A percentile compares a stretch with the other conserved stretches of the same genome.
These are phyloP conservation scores for Theristicus caerulescens DNA, from an alignment of 2,113 vertebrate genomes.

Conservation along the genomic window DNA sequence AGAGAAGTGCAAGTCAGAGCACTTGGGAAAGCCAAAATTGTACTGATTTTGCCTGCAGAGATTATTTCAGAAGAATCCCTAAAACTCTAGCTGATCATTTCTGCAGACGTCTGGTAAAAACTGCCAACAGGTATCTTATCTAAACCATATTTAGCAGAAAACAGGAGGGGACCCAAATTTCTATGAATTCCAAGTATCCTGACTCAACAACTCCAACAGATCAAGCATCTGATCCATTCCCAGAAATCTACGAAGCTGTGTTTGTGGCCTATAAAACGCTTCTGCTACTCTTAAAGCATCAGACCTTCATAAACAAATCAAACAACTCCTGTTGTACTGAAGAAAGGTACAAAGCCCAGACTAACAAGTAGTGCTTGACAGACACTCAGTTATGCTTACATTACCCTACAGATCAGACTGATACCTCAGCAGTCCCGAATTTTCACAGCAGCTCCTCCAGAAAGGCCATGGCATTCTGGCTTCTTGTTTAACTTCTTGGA, in stretches of 20 bases:
- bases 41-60: not conserved
- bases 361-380: not conserved
- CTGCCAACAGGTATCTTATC: not conserved
- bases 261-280: not conserved
- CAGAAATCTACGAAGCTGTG: not conserved
- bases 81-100: not conserved
- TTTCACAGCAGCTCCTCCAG: not conserved
- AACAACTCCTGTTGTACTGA: not conserved
- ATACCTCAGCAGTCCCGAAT: not conserved
- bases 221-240: not conserved
- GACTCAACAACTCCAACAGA: not conserved
- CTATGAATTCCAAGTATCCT: not conserved
- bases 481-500: not conserved
- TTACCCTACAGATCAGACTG: not conserved
- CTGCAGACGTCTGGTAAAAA: not conserved
- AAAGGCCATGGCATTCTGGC: not conserved
- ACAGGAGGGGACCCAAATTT: not conserved
- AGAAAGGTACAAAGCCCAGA: not conserved
- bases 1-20: not conserved
- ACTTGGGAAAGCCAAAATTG: not conserved
- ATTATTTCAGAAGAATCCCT: not conserved
- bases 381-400: not conserved
- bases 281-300: not conserved
- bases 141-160: not conserved
- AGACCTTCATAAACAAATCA: not conserved